Conservation (phyloP, 2,113 vertebrate genomes). For the Theristicus caerulescens region DNA sequence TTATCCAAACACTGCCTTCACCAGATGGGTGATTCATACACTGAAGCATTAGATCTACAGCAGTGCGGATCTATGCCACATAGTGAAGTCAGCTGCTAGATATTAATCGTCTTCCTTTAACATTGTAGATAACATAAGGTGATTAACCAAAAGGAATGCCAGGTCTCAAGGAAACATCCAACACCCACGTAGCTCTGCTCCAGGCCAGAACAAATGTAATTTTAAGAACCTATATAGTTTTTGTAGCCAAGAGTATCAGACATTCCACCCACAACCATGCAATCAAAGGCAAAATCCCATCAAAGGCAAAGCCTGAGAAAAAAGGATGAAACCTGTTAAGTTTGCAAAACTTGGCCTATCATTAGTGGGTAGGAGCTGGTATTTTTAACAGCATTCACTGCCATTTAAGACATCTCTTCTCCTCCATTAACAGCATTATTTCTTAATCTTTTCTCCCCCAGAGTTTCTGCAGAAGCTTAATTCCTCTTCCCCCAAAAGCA, state of each 20-base stretch:
- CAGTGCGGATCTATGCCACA: background rate
- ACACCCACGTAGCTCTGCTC: background rate
- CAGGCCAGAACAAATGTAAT: slow-evolving; percentile 36
- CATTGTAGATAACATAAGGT: background rate
- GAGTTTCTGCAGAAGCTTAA: background rate
- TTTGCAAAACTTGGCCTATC: slow-evolving; percentile 11
- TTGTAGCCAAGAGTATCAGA: slow-evolving; percentile 13
- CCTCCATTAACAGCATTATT: background rate
- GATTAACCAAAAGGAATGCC: background rate
- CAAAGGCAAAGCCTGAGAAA: background rate
- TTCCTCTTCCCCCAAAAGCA: background rate
- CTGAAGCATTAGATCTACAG: background rate
- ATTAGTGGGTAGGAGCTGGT: slow-evolving; percentile 3
- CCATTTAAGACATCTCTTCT: background rate
- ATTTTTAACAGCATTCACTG: slow-evolving; percentile 8
- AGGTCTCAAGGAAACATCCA: slow-evolving; percentile 23
- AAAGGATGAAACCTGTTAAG: slow-evolving; percentile 28
- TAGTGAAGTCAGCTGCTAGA: background rate
- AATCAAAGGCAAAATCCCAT: slow-evolving; percentile 46
- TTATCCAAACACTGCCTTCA: background rate
- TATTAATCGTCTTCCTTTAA: background rate
- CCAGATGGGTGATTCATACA: background rate
- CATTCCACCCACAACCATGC: slow-evolving; percentile 42
- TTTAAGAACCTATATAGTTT: background rate
- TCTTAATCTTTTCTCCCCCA: background rate